These are phyloP conservation scores for Hormaphis cornu DNA, from an alignment of 1,140 invertebrate species.

Conservation along the genomic window DNA sequence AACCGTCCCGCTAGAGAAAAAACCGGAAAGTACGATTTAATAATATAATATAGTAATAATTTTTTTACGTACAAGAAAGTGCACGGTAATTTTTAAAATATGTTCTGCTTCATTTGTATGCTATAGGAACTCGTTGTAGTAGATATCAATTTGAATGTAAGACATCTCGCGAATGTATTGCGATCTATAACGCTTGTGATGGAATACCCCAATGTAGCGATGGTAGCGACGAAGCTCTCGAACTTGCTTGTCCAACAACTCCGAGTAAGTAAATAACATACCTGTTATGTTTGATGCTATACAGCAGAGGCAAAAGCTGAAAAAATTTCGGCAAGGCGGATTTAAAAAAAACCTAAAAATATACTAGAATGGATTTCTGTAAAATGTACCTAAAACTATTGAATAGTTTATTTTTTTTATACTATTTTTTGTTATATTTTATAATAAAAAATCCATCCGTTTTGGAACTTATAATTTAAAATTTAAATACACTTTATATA, in stretches of 20 bases:
- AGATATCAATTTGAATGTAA: conserved; percentile 80
- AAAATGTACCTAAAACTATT: too few relatives aligned
- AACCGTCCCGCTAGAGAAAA: neutral
- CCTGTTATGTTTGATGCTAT: too few relatives aligned
- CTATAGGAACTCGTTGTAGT: conserved; percentile 48
- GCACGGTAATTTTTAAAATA: neutral
- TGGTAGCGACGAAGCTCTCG: conserved; percentile 76
- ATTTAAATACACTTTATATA: too few relatives aligned
- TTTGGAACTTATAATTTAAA: too few relatives aligned
- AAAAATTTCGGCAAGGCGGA: too few relatives aligned
- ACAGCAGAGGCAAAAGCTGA: too few relatives aligned
- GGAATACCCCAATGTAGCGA: conserved; percentile 88
- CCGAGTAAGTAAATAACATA: conserved; percentile 31
- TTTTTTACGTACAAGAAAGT: neutral
- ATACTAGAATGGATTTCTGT: too few relatives aligned
- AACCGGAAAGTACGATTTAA: conserved; percentile 1
- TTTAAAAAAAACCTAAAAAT: too few relatives aligned
- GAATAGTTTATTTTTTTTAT: too few relatives aligned
- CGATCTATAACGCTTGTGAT: conserved; percentile 91
- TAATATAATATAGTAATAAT: too few relatives aligned
- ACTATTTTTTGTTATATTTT: too few relatives aligned
- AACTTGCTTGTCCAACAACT: conserved; percentile 59
- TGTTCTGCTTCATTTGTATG: neutral
- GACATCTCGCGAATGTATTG: conserved; percentile 79
- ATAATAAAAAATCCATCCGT: too few relatives aligned